Evolutionary conservation across 2,113 vertebrate species (phyloP), one percentile per base, ranked within the genome.

Genomic region (Brienomyrus brachyistius): DNA sequence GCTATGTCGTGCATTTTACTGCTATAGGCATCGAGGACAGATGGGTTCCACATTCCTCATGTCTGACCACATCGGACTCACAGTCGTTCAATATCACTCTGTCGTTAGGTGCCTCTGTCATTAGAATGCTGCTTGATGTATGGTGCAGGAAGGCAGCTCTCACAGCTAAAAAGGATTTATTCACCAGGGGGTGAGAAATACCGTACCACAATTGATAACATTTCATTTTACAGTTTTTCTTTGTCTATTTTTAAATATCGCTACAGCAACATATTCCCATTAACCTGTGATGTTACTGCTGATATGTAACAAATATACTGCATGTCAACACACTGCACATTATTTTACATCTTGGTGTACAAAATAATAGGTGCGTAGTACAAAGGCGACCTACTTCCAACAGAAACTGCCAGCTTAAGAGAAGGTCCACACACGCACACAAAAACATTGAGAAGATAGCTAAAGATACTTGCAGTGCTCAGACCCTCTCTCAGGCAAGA

Each of bases 11-110:
- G 50, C 27, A 31, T 52, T 50, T 86, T 19, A 51, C 27, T n/a
- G 50, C 15, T 31, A 50, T 27, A 27, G 84, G 11, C 47, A 48
- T 50, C 0, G 13, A 8, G 48, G 84, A n/a, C 23, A 51, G 84
- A 48, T 54, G 84, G 48, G 47, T 27, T 86, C 84, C 84, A 86
- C 84, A 51, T 86, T 86, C 84, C 84, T 50, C 84, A 86, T 27
- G 13, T 52, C 84, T 31, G 23, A 27, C 50, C 47, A 52, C 4
- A 27, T 86, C 84, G 54, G 45, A 84, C 82, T 84, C 82, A 45
- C 23, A 86, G 84, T 31, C 84, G 31, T 86, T 9, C 13, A 51
- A 51, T 50, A 51, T 50, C 84, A 51, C 84, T 31, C 47, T 48
- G 82, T 84, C 40, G 82, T 45, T 84, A 84, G 19, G 82, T 48